Evolutionary conservation across 2,113 vertebrate species (phyloP).

Genomic region (Hepsetus odoe): DNA sequence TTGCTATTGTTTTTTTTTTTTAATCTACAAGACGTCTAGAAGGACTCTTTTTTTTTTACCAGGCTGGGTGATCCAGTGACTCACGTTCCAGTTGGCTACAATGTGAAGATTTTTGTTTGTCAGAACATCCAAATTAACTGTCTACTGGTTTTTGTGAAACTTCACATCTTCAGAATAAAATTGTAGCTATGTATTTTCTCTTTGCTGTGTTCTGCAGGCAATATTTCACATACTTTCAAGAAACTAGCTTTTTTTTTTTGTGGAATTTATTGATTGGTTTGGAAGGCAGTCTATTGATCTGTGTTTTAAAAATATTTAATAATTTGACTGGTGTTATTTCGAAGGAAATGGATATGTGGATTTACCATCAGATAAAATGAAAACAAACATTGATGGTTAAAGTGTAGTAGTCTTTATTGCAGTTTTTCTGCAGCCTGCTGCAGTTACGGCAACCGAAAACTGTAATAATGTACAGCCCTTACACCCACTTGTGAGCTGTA

Average conservation of each 20-base stretch:
- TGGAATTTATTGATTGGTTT: constrained; percentile 12
- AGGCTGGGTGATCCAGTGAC: background rate
- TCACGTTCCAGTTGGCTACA: background rate
- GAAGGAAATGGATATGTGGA: constrained; percentile 4
- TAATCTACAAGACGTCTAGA: background rate
- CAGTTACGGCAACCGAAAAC: background rate
- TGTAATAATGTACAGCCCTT: constrained; percentile 14
- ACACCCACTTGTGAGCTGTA: constrained; percentile 26
- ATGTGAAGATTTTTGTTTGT: background rate
- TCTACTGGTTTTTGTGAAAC: background rate
- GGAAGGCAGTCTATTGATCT: background rate
- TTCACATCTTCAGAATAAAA: background rate
- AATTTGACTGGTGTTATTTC: background rate
- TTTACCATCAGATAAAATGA: constrained; percentile 12
- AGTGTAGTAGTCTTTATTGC: background rate
- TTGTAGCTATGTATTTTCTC: background rate
- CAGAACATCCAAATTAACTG: background rate
- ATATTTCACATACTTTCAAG: constrained; percentile 4
- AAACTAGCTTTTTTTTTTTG: background rate
- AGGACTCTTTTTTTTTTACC: background rate
- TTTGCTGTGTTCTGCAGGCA: background rate
- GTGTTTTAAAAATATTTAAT: constrained; percentile 20
- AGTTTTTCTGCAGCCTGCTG: constrained; percentile 2
- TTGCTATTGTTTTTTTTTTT: background rate
- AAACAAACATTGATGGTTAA: constrained; percentile 24